Conservation (phyloP, 2,888 invertebrate species). For the Polydrusus cervinus region DNA sequence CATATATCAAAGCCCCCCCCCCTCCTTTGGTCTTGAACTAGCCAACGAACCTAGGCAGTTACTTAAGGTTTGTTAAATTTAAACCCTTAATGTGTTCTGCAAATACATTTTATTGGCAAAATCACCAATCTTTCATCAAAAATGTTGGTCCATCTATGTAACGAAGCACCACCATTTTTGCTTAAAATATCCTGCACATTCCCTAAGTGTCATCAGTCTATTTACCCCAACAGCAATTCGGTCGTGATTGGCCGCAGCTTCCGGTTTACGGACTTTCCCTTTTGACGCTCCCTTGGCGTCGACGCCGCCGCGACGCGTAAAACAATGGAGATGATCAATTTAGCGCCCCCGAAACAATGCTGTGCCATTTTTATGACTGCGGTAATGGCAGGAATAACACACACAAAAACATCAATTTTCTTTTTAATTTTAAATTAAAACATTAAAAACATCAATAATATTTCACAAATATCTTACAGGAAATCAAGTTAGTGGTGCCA, state of each 20-base stretch:
- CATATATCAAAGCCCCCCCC: too few relatives aligned
- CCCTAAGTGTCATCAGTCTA: conserved; percentile 23
- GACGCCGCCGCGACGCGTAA: conserved; percentile 63
- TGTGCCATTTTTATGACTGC: conserved; percentile 24
- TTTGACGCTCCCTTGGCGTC: conserved; percentile 56
- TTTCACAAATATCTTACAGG: too few relatives aligned
- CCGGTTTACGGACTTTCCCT: conserved; percentile 62
- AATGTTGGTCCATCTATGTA: too few relatives aligned
- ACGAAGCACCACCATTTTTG: conserved; percentile 18
- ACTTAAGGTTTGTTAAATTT: too few relatives aligned
- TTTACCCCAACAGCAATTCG: conserved; percentile 22
- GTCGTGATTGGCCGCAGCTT: conserved; percentile 65
- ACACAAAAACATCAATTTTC: too few relatives aligned
- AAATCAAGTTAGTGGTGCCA: too few relatives aligned
- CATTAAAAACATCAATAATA: neutral
- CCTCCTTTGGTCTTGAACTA: too few relatives aligned
- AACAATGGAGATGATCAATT: conserved; percentile 54
- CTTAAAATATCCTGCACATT: conserved; percentile 1
- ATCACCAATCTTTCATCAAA: too few relatives aligned
- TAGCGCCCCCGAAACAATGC: conserved; percentile 24
- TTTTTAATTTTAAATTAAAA: neutral
- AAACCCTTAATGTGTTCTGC: too few relatives aligned
- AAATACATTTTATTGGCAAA: too few relatives aligned
- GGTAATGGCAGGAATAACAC: neutral
- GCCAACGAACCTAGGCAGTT: too few relatives aligned